phyloP scores from a whole-genome alignment of 2,888 invertebrate species.

The Meganola albula region DNA sequence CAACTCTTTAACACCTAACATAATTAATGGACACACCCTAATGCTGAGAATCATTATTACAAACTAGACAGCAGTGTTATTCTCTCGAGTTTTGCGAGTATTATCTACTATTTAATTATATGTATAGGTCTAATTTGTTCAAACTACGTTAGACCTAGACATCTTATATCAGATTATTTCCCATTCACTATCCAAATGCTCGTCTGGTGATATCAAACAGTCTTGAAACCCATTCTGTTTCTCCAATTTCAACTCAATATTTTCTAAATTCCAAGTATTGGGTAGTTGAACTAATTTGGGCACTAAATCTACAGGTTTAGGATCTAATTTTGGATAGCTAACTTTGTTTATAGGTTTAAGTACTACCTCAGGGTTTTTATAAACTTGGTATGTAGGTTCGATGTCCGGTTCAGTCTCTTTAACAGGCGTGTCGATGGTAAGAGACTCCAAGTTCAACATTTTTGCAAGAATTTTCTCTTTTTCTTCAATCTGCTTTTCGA shows the following conservation, averaged over 20 bases:
- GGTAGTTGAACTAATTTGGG: slow-evolving; percentile 75
- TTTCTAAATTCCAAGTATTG: slow-evolving; percentile 78
- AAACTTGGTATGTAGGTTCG: slow-evolving; percentile 12
- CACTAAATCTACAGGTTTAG: slow-evolving; percentile 46
- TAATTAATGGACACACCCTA: too few species aligned
- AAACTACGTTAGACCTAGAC: slow-evolving; percentile 10
- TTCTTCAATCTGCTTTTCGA: slow-evolving; percentile 83
- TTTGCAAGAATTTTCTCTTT: slow-evolving; percentile 86
- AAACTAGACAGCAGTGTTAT: too few species aligned
- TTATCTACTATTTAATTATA: background rate
- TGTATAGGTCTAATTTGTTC: background rate
- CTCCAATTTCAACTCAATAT: slow-evolving; percentile 62
- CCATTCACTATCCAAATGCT: slow-evolving; percentile 64
- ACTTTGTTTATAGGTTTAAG: slow-evolving; percentile 14
- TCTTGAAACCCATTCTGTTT: slow-evolving; percentile 46
- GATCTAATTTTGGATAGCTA: slow-evolving; percentile 14
- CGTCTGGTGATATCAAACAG: slow-evolving; percentile 56
- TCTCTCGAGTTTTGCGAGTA: too few species aligned
- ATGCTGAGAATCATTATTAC: too few species aligned
- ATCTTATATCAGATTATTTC: slow-evolving; percentile 57
- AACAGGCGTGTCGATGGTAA: slow-evolving; percentile 43
- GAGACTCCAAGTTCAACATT: slow-evolving; percentile 79
- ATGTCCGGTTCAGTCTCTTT: slow-evolving; percentile 13
- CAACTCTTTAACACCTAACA: too few species aligned
- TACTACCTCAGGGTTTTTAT: slow-evolving; percentile 13